Evolutionary conservation across 1,140 invertebrate species (phyloP), one percentile per base, ranked within the genome.

Genomic region (Calliopsis andreniformis): DNA sequence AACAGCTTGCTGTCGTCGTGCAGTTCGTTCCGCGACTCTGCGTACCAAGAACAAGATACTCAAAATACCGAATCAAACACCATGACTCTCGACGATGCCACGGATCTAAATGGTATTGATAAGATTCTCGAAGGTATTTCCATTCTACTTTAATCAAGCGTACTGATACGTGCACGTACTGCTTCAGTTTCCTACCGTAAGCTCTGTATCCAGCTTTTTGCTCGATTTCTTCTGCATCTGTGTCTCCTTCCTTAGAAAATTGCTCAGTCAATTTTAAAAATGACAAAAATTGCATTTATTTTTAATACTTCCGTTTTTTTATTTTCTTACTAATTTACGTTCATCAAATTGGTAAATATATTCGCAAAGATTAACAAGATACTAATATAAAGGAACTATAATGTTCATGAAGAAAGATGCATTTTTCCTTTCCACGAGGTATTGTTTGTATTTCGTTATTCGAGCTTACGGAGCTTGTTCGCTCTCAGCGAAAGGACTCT

Each of bases 11-110:
- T 96, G 83, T 97, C 96, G 79, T 96, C 96, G 87, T 96, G 95
- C 94, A 96, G 96, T 93, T 97, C 96, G 58, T 97, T 97, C 91
- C 94, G 96, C 81, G 96, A 97, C 89, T 95, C 95, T 55, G 93
- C 93, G 66, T 92, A 93, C 78, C 92, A 93, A 64, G 91, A 90
- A 72, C 91, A 92, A 83, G 91, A 92, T 77, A 89, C 90, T 47
- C 91, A 90, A 80, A 90, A 88, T 72, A 79, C 87, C 23, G 91
- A 91, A 73, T 86, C 89, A n/a, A 87, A 87, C 59, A 87, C 87
- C 79, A 86, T 88, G 67, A 88, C 86, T 64, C 91, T 92, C 56
- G 94, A 95, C 80, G 93, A 94, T 83, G 91, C 93, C 78, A 93
- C 93, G 72, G 94, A 95, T 90, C 93, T 95, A 89, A 95, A 95